A percentile compares a stretch with the other conserved stretches of the same genome.
phyloP scores from a whole-genome alignment of 2,797 vertebrate species.

The Muraenolepis orangiensis region DNA sequence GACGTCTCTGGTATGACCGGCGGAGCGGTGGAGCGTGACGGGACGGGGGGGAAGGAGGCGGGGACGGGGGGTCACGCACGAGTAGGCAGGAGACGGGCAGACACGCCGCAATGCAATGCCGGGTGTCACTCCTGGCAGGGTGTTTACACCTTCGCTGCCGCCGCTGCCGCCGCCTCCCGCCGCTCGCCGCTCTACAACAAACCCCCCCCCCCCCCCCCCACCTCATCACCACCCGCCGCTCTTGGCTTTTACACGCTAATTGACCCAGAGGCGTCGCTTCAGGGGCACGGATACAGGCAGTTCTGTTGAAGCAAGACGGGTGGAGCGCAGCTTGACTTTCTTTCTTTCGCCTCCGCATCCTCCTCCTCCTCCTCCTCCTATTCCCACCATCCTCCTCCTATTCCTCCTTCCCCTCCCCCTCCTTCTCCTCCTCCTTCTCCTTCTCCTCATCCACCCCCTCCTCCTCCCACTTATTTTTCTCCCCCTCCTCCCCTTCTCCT shows the following conservation, averaged over 20 bases:
- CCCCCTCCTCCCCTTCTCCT: too few relatives aligned
- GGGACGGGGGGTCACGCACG: conserved; percentile 52
- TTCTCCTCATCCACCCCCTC: too few relatives aligned
- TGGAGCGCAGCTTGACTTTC: too few relatives aligned
- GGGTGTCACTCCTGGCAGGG: conserved; percentile 1
- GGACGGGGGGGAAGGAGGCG: conserved; percentile 20
- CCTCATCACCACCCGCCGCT: conserved; percentile 40
- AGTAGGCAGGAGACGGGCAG: conserved; percentile 60
- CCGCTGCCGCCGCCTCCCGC: conserved; percentile 27
- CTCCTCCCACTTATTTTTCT: too few relatives aligned
- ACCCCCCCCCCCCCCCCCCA: too few relatives aligned
- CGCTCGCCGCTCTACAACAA: conserved; percentile 24
- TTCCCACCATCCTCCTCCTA: too few relatives aligned
- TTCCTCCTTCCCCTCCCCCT: not conserved
- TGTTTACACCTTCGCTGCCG: conserved; percentile 50
- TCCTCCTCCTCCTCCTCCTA: too few relatives aligned
- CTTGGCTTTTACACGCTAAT: conserved; percentile 52
- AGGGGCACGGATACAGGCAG: conserved; percentile 35
- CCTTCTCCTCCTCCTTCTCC: too few relatives aligned
- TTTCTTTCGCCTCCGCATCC: too few relatives aligned
- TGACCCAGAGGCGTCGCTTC: conserved; percentile 64
- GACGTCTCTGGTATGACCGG: conserved; percentile 63
- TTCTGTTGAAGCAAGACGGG: too few relatives aligned
- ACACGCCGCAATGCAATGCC: conserved; percentile 26
- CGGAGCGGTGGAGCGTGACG: conserved; percentile 45